Percentiles rank a stretch among this genome's conserved stretches.
These are phyloP conservation scores for Lordiphosa fenestrarum DNA, from an alignment of 2,888 invertebrate species.

Conservation along the genomic window DNA sequence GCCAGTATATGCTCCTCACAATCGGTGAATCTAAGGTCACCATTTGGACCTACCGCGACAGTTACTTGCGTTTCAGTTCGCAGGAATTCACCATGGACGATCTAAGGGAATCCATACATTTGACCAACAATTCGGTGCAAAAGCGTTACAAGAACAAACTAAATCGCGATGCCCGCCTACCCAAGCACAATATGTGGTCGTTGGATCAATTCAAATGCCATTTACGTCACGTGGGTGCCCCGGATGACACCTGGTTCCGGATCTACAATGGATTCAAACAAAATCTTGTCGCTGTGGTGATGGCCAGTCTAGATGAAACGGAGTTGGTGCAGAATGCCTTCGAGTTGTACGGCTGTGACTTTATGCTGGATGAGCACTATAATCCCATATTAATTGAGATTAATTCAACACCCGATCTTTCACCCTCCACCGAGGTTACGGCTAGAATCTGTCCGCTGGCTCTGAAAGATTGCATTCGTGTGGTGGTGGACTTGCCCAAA, in stretches of 20 bases:
- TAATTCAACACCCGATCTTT: conserved; percentile 93
- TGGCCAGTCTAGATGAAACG: conserved; percentile 88
- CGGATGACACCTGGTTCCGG: conserved; percentile 84
- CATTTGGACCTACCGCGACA: conserved; percentile 93
- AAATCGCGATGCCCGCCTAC: conserved; percentile 84
- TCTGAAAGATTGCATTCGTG: conserved; percentile 92
- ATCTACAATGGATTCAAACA: conserved; percentile 93
- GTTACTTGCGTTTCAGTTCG: conserved; percentile 93
- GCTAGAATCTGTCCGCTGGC: conserved; percentile 90
- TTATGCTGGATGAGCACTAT: conserved; percentile 91
- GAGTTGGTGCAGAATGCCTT: conserved; percentile 87
- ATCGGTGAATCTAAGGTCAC: conserved; percentile 87
- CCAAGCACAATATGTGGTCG: conserved; percentile 92
- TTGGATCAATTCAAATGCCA: conserved; percentile 86
- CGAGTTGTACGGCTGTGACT: conserved; percentile 95
- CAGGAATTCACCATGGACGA: conserved; percentile 89
- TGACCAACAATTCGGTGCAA: conserved; percentile 94
- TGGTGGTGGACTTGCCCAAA: conserved; percentile 81
- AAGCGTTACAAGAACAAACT: conserved; percentile 83
- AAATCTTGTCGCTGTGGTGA: conserved; percentile 88
- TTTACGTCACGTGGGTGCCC: conserved; percentile 80
- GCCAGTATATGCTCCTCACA: conserved; percentile 91
- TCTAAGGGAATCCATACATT: conserved; percentile 91
- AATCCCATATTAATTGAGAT: conserved; percentile 96
- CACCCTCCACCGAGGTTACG: conserved; percentile 90